phyloP scores from a whole-genome alignment of 2,888 invertebrate species.

The Furcula furcula region DNA sequence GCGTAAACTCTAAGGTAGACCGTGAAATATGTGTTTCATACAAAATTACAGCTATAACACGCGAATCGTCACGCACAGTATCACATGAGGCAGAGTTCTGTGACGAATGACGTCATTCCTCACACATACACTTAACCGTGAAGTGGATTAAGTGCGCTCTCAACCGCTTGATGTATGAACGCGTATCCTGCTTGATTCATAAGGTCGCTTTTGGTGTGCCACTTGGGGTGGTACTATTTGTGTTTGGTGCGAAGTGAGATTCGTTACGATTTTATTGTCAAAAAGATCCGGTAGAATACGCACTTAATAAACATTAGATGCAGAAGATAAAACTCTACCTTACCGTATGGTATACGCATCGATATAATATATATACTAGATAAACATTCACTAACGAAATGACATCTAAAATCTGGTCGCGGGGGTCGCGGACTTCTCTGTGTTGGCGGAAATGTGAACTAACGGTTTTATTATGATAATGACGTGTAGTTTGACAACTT shows the following conservation, averaged over 20 bases:
- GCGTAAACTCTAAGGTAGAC: slow-evolving; percentile 6
- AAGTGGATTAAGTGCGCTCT: slow-evolving; percentile 63
- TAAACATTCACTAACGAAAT: no score
- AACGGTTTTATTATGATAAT: no score
- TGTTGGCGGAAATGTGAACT: no score
- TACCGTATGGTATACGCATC: no score
- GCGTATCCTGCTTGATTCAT: slow-evolving; percentile 55
- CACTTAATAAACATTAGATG: no score
- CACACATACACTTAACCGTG: slow-evolving; percentile 54
- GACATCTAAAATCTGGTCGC: no score
- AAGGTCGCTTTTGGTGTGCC: slow-evolving; percentile 35
- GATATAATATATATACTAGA: no score
- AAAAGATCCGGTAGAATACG: no score
- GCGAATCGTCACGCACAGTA: slow-evolving; percentile 39
- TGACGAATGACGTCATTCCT: slow-evolving; percentile 70
- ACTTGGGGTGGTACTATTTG: slow-evolving; percentile 14
- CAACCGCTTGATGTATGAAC: slow-evolving; percentile 56
- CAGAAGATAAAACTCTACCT: no score
- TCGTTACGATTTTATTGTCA: no score
- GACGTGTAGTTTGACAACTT: no score
- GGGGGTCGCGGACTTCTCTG: no score
- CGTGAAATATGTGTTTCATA: slow-evolving; percentile 28
- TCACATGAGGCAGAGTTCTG: slow-evolving; percentile 38
- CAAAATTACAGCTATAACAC: slow-evolving; percentile 37
- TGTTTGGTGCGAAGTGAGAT: slow-evolving; percentile 12